Evolutionary conservation across 1,140 invertebrate genomes (phyloP).

Genomic region (Drosophila ananassae): DNA sequence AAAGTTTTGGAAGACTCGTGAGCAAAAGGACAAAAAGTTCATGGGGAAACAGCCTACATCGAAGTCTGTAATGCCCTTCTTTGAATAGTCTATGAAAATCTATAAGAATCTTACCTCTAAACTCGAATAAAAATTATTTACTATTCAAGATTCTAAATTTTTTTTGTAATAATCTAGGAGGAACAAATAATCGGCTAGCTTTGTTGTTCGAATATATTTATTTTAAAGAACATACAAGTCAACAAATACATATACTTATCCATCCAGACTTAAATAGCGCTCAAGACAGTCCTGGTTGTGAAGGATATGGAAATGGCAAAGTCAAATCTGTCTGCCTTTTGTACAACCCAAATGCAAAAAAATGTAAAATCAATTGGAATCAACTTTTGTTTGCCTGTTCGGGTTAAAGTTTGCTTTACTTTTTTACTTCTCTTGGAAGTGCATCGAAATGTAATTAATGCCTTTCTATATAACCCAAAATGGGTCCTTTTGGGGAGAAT

Average conservation of each 20-base stretch:
- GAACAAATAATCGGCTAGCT: too few species aligned
- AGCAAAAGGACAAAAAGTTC: constrained; percentile 20
- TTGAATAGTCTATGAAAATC: not conserved
- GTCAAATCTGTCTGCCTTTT: constrained; percentile 16
- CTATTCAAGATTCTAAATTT: not conserved
- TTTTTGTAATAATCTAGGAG: too few species aligned
- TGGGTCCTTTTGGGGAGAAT: constrained; percentile 6
- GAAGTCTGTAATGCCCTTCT: constrained; percentile 21
- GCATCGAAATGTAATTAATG: constrained; percentile 69
- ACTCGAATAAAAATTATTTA: too few species aligned
- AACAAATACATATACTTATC: too few species aligned
- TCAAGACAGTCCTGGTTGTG: not conserved
- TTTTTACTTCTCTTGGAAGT: constrained; percentile 15
- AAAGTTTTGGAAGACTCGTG: constrained; percentile 44
- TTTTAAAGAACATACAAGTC: too few species aligned
- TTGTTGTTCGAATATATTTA: too few species aligned
- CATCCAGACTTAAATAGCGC: not conserved
- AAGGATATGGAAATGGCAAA: not conserved
- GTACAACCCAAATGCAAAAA: constrained; percentile 14
- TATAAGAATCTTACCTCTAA: too few species aligned
- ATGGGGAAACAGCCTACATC: constrained; percentile 19
- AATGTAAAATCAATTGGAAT: constrained; percentile 46
- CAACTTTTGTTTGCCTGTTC: constrained; percentile 20
- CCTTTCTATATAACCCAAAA: constrained; percentile 41
- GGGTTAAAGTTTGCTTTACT: not conserved